Percentiles rank a stretch among this genome's conserved stretches.
phyloP scores from a whole-genome alignment of 2,888 invertebrate species.

The Phasia obesa region DNA sequence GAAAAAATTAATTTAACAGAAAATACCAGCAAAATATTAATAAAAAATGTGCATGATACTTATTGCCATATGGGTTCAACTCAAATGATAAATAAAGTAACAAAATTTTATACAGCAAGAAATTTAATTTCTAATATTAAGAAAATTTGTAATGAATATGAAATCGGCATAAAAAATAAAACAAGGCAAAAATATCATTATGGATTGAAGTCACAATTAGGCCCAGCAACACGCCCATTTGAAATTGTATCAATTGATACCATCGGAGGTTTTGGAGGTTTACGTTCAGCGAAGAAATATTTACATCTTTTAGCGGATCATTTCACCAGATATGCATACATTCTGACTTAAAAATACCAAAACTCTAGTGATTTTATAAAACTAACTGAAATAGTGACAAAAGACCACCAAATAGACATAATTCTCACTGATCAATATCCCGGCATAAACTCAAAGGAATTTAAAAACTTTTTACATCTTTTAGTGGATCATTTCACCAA shows the following conservation, averaged over 20 bases:
- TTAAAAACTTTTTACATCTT: slow-evolving; percentile 73
- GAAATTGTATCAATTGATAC: slow-evolving; percentile 76
- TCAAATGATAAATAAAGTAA: slow-evolving; percentile 66
- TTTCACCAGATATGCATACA: slow-evolving; percentile 75
- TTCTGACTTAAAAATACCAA: slow-evolving; percentile 50
- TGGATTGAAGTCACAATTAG: slow-evolving; percentile 66
- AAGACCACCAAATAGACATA: slow-evolving; percentile 71
- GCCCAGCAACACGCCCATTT: slow-evolving; percentile 72
- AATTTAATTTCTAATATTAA: slow-evolving; percentile 59
- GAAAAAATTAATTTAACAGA: slow-evolving; percentile 67
- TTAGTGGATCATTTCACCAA: slow-evolving; percentile 53
- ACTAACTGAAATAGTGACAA: slow-evolving; percentile 64
- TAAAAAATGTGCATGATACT: slow-evolving; percentile 59
- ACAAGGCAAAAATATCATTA: slow-evolving; percentile 57
- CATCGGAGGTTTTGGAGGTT: slow-evolving; percentile 75
- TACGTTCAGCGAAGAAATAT: slow-evolving; percentile 75
- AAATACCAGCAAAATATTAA: slow-evolving; percentile 58
- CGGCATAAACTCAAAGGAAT: slow-evolving; percentile 76
- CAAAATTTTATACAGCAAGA: slow-evolving; percentile 57
- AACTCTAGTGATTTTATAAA: slow-evolving; percentile 75
- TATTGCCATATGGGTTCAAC: slow-evolving; percentile 65
- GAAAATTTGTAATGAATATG: slow-evolving; percentile 55
- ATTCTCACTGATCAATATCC: slow-evolving; percentile 74
- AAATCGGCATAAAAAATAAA: slow-evolving; percentile 67
- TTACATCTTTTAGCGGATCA: slow-evolving; percentile 76